phyloP scores from a whole-genome alignment of 2,888 invertebrate genomes.

The Drosophila monieri region DNA sequence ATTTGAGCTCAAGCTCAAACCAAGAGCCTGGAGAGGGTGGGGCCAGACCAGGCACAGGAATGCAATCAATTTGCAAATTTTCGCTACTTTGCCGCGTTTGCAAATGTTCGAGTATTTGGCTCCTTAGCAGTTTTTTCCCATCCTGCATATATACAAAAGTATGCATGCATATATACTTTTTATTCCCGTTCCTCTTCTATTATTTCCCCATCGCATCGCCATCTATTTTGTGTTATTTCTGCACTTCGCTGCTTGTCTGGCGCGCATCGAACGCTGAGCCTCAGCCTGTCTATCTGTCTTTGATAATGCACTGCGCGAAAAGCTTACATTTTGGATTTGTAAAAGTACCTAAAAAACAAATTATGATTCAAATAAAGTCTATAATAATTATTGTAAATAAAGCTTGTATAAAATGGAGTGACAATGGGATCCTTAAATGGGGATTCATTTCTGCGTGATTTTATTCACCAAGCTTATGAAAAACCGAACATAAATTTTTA shows the following conservation, averaged over 20 bases:
- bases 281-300: slow-evolving; percentile 46
- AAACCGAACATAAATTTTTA: too few species aligned
- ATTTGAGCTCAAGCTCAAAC: slow-evolving; percentile 43
- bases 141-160: slow-evolving; percentile 1
- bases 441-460: too few species aligned
- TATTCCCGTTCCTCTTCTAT: slow-evolving; percentile 26
- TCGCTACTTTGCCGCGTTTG: slow-evolving; percentile 79
- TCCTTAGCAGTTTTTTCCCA: slow-evolving; percentile 69
- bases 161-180: slow-evolving; percentile 24
- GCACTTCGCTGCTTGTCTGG: slow-evolving; percentile 60
- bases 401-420: too few species aligned
- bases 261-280: slow-evolving; percentile 63
- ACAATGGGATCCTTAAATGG: too few species aligned
- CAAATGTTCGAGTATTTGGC: slow-evolving; percentile 77
- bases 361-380: too few species aligned
- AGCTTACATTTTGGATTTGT: not conserved
- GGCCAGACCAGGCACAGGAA: slow-evolving; percentile 65
- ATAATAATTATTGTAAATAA: too few species aligned
- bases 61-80: slow-evolving; percentile 83
- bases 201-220: slow-evolving; percentile 38
- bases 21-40: not conserved
- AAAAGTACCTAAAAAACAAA: too few species aligned
- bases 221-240: slow-evolving; percentile 64
- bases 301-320: slow-evolving; percentile 16
- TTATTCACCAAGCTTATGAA: too few species aligned